Base-by-base conservation (phyloP, 2,888 invertebrate species). In the Leistus spinibarbis region DNA sequence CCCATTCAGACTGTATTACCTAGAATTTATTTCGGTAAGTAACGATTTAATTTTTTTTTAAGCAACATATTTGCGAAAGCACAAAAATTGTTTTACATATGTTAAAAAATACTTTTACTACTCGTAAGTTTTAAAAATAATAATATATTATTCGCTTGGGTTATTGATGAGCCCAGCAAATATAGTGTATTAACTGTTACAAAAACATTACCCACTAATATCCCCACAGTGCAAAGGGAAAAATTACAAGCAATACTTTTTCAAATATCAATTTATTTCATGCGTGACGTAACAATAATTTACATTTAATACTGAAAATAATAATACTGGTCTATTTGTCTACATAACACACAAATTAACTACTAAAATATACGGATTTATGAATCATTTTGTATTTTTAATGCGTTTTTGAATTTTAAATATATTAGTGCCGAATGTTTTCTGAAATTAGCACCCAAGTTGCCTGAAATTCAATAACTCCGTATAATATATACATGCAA, bases 271-370 rank as follows among this genome's bases (percentile, higher is more conserved):
- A 69, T 40, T 69, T 56, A 40, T 40, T 40, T 40, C 40, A 40
- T 40, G 40, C 40, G 40, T 40, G 54, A 16, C 67, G 54, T 67
- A 67, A 53, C 67, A 56, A 69, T 69, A 69, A 69, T 40, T 10
- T 69, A 69, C 60, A 68, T 68, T 56, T n/a, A 68, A 56, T 56
- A 68, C 57, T 54, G 68, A 24, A 68, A 68, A 68, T 68, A 68
- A 68, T 68, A 68, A 54, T 68, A 54, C 66, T n/a, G n/a, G 40
- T 40, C 40, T 40, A 40, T 40, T 40, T 40, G 7, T 40, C 40
- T 40, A 40, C 40, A 40, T 40, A 40, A 40, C 40, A 40, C 40
- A 40, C n/a, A n/a, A n/a, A n/a, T n/a, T n/a, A 40, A 7, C 40
- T 40, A 40, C 40, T 40, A 40, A 40, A 40, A 5, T 1, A 40